These are phyloP conservation scores for Cercocebus atys DNA, from an alignment of 2,113 vertebrate genomes.

Conservation along the genomic window DNA sequence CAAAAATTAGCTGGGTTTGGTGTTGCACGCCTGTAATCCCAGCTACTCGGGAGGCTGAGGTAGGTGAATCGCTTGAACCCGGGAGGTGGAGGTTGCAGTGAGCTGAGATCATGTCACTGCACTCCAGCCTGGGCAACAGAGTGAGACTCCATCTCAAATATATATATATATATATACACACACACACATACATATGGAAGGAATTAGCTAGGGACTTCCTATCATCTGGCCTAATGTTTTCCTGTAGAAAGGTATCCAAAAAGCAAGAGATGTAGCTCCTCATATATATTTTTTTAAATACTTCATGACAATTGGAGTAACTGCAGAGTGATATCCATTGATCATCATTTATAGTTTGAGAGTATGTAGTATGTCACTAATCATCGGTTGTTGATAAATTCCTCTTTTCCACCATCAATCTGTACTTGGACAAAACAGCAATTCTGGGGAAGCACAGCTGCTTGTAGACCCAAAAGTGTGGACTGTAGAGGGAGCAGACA, in stretches of 20 bases:
- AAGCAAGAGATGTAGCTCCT: background rate
- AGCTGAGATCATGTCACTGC: too few species aligned
- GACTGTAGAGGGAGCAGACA: background rate
- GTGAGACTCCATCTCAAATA: too few species aligned
- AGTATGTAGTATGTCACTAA: background rate
- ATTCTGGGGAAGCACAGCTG: accelerated
- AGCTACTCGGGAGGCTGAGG: too few species aligned
- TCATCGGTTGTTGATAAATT: background rate
- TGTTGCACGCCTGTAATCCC: too few species aligned
- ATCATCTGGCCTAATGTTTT: background rate
- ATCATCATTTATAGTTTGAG: background rate
- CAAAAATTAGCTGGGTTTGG: too few species aligned
- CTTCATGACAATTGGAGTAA: background rate
- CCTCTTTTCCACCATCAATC: background rate
- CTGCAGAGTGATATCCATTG: background rate
- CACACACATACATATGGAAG: too few species aligned
- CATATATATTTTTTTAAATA: background rate
- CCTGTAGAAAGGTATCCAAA: background rate
- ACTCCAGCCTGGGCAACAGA: too few species aligned
- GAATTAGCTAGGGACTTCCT: background rate
- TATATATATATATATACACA: too few species aligned
- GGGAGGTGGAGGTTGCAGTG: too few species aligned
- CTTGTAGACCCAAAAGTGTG: too few species aligned
- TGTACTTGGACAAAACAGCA: background rate
- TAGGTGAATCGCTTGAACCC: too few species aligned